Evolutionary conservation across 2,113 vertebrate species (phyloP), one percentile per base, ranked within the genome.

Genomic region (Albula glossodonta): DNA sequence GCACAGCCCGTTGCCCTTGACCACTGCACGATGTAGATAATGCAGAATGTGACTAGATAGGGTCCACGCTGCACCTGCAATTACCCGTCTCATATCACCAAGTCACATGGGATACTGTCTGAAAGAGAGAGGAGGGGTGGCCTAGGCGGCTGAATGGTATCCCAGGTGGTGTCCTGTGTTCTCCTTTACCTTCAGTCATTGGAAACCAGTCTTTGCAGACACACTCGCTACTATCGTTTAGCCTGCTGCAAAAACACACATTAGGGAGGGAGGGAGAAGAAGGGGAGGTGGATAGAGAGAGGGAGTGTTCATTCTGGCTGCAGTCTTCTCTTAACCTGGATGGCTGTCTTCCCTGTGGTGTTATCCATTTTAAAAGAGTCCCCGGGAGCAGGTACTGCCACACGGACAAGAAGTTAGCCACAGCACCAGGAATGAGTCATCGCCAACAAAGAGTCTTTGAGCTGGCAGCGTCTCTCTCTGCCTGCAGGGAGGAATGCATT

Each of bases 401-500:
- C 89, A 87, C 78, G 77, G 91, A 88, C 87, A 89, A 90, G 91
- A 90, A 88, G 91, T 92, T 90, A 86, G 90, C 90, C 90, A 82
- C 83, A 53, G 89, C 91, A 89, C 90, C 86, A 88, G 86, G 89
- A 91, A 90, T 94, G 93, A 93, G 92, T 93, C 93, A 85, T 91
- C 90, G 90, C 87, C 92, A 90, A 95, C 93, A 93, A 93, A 93
- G 94, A 94, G 91, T 87, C 93, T 94, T 92, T 94, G 94, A 94
- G 94, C 95, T 94, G 94, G 92, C 89, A 89, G 90, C 74, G 93
- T 89, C 91, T 85, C 91, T 92, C 88, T 88, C 87, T 93, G 93
- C 93, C 95, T 92, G 94, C 93, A 94, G 94, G 94, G 91, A 95
- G 91, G 92, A 93, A 94, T 93, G 90, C 94, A 90, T 95, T 94